Base-by-base conservation (phyloP, 2,113 vertebrate genomes). In the Oxyura jamaicensis region DNA sequence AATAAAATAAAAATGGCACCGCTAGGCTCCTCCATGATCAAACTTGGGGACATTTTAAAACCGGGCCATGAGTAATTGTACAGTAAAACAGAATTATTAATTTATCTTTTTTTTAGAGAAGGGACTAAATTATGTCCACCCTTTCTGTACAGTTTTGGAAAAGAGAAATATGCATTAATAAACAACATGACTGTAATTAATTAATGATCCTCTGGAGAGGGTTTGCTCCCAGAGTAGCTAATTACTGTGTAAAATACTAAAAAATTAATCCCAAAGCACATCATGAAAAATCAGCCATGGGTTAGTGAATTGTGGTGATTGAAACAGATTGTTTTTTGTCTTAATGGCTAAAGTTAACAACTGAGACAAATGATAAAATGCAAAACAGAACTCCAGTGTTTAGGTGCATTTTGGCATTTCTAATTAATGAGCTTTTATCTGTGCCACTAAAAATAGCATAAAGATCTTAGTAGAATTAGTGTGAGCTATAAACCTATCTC, bases 141-240 rank as follows among this genome's bases (percentile, higher is more conserved):
- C 19, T 69, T 0, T 2, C 58, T 83, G 65, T 59, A 52, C 25
- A 63, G 65, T 81, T 86, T 83, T 93, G 62, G 67, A 78, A 86
- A 93, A 91, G 46, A 97, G 90, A 83, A 91, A 67, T 84, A 48
- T 41, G 14, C 80, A 72, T 86, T 94, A 83, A 93, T 93, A 95
- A 93, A 87, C 90, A 81, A 53, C 50, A 41, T 65, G 36, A 69
- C 85, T 93, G 74, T 76, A 83, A 52, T 77, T 86, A 97, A 96
- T 96, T 94, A 91, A 89, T 67, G 85, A 31, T 31, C 39, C 71
- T n/a, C 60, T 92, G 65, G 60, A 95, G 90, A 96, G 4, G 19
- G 15, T 76, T 86, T 95, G 85, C 74, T 94, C 58, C 87, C 81
- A 71, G 67, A 83, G 91, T 88, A 80, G 33, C 79, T 95, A 91